Percentiles rank a stretch among this genome's conserved stretches.
Conservation (phyloP, 1,140 invertebrate species). For the Helicoverpa armigera region DNA sequence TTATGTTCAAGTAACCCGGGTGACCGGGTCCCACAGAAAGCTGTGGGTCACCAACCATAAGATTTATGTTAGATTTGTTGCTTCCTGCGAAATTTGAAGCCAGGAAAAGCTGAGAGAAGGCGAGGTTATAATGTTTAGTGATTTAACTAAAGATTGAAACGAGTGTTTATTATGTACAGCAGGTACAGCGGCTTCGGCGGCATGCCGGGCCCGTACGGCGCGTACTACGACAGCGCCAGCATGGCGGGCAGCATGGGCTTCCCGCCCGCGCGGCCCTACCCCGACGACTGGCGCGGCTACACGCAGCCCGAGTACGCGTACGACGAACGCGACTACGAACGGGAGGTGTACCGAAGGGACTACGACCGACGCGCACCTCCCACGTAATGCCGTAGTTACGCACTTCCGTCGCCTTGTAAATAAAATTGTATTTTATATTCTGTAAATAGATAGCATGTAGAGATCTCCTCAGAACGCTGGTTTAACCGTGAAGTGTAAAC, state of each 20-base stretch:
- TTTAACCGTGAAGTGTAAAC: conserved; percentile 74
- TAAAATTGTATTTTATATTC: conserved; percentile 64
- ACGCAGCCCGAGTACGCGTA: conserved; percentile 76
- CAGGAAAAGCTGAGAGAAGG: too few species aligned
- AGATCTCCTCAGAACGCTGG: conserved; percentile 74
- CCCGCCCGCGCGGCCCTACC: conserved; percentile 74
- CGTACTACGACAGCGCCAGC: conserved; percentile 72
- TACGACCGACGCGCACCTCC: conserved; percentile 82
- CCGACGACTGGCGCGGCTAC: conserved; percentile 81
- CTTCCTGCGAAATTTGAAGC: too few species aligned
- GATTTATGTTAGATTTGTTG: too few species aligned
- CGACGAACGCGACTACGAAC: conserved; percentile 80
- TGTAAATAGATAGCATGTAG: conserved; percentile 83
- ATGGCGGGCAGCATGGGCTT: conserved; percentile 78
- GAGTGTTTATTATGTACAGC: conserved; percentile 29
- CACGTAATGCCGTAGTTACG: conserved; percentile 58
- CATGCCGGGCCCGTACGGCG: conserved; percentile 73
- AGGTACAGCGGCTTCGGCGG: conserved; percentile 72
- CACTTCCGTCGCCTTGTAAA: conserved; percentile 63
- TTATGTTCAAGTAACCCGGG: too few species aligned
- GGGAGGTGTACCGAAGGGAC: conserved; percentile 80
- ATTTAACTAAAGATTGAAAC: too few species aligned
- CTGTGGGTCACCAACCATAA: too few species aligned
- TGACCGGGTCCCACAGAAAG: too few species aligned
- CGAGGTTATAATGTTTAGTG: too few species aligned